Base-by-base conservation (phyloP, 2,113 vertebrate genomes). In the Pleuronectes platessa region DNA sequence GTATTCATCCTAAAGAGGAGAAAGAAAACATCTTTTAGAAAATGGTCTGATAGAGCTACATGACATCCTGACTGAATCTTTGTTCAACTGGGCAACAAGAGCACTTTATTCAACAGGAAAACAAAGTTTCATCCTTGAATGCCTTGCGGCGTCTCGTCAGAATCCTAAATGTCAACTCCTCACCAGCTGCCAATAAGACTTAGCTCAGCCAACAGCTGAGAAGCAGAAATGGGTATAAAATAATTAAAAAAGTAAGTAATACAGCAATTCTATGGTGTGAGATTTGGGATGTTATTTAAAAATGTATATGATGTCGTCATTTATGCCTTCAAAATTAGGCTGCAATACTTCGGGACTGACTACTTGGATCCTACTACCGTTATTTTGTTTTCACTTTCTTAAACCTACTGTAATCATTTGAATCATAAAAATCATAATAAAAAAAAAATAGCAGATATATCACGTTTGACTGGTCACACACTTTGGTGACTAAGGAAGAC, bases 1-100 rank as follows among this genome's bases (percentile, higher is more conserved):
- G 94, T 98, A 80, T 98, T 98, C 95, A 99, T 95, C 89, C 98
- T 99, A 69, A 51, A 65, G 55, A 67, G 7, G 4, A 68, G 3
- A 61, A 73, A 72, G 23, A 37, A 68, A 51, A 40, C 42, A 49
- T n/a, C 49, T 17, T 3, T 12, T 3, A 13, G 10, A 42, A 42
- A 42, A 42, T 37, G 9, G 35, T 31, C 31, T 31, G 35, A 37
- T 9, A 51, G 27, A 66, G 61, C 20, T 13, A 8, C 13, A 59
- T 58, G 5, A 27, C 40, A 62, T 62, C 4, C 4, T 60, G 15
- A 24, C 17, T 71, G 17, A 51, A 26, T 31, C 2, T 45, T 23
- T 69, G 6, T 8, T 65, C 40, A 14, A 15, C 24, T 23, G 21
- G 26, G 12, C 61, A 66, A 73, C 35, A 35, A 9, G 42, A 51